These are phyloP conservation scores for Andrena bucephala DNA, from an alignment of 2,888 invertebrate genomes.

Conservation along the genomic window DNA sequence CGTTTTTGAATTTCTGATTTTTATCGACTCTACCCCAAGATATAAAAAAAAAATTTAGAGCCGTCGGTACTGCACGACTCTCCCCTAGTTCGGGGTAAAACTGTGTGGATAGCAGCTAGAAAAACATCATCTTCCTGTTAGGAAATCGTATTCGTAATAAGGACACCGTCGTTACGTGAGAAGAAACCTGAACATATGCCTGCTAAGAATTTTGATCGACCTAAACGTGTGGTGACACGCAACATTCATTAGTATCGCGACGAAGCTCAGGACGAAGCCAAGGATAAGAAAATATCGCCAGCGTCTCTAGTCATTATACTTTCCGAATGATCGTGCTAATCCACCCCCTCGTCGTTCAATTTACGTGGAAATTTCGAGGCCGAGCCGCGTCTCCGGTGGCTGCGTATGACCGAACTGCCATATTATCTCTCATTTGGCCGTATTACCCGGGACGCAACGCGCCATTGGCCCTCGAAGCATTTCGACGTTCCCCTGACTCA, in stretches of 20 bases:
- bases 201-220: neutral
- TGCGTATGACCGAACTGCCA: conserved; percentile 57
- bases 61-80: no score
- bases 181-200: neutral
- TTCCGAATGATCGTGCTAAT: conserved; percentile 46
- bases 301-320: neutral
- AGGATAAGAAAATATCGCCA: neutral
- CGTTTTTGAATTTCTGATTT: no score
- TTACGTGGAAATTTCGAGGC: conserved; percentile 44
- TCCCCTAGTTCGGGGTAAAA: neutral
- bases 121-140: no score
- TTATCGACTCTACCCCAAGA: no score
- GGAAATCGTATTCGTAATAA: neutral
- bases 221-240: neutral
- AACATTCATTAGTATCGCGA: neutral
- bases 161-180: neutral
- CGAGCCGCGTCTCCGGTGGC: conserved; percentile 28
- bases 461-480: conserved; percentile 68
- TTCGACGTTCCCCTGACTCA: conserved; percentile 63
- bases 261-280: conserved; percentile 1
- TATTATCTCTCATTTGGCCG: conserved; percentile 72
- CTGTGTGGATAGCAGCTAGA: no score
- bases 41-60: no score
- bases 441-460: conserved; percentile 58
- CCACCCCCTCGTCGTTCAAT: conserved; percentile 25